Base-by-base conservation (phyloP, 2,113 vertebrate genomes). In the Hippocampus barbouri region DNA sequence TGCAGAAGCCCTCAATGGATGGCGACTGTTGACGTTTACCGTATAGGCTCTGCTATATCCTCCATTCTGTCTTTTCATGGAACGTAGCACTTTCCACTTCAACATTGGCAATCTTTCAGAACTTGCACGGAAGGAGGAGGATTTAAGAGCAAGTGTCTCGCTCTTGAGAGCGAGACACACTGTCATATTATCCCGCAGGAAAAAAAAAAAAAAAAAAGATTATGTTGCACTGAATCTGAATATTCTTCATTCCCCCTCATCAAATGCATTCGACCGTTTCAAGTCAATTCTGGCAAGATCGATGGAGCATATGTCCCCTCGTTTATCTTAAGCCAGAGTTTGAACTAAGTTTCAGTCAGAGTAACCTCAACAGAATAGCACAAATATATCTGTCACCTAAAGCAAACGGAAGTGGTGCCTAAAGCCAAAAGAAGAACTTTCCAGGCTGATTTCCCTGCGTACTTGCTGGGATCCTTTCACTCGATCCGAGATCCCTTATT, bases 401-500 rank as follows among this genome's bases (percentile, higher is more conserved):
- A 59, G 25, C 25, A 59, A 15, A 27, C 15, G 16, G 11, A 57
- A 57, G 21, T 57, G 54, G 54, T 23, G 10, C 54, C 34, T 2
- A 40, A 62, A 68, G 9, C n/a, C 38, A 56, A 16, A 51, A 4
- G 47, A 49, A 67, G 47, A 41, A 54, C 23, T 66, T 30, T 45
- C 25, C 45, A 21, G 15, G 6, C 2, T 12, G 11, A 14, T 25
- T 12, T 54, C 7, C 53, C 18, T 9, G 20, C n/a, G 10, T n/a
- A 8, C 21, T 65, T 65, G 4, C 63, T 56, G 34, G 18, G 54
- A 57, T 59, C 43, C 45, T 70, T 65, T 30, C 23, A 16, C 16
- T 63, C 41, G 49, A 72, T 64, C 18, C 21, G 14, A 27, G 25
- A 47, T 34, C 41, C 34, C 68, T 72, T 23, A 73, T 69, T 73